These are phyloP conservation scores for Exaiptasia diaphana DNA, from an alignment of 64 coral and sea anemone genomes.

Conservation along the genomic window DNA sequence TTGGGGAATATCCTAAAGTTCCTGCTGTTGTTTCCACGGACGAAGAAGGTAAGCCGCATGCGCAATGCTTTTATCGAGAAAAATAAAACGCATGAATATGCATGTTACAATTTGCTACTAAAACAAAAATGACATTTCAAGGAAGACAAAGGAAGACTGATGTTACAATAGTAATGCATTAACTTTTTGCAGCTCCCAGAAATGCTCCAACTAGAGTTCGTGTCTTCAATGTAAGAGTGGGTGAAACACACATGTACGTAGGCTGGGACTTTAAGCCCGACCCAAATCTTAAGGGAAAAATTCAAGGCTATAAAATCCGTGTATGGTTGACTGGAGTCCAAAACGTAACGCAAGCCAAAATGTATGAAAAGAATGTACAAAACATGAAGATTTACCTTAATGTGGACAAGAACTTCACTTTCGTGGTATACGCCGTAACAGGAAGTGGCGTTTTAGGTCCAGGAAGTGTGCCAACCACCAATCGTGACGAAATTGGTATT, in stretches of 20 bases:
- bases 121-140: too few species aligned
- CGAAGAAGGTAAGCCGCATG: background rate
- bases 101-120: too few species aligned
- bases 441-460: background rate
- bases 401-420: background rate
- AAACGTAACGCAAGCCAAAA: background rate
- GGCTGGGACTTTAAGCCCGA: background rate
- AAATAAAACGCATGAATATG: too few species aligned
- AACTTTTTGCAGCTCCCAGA: background rate
- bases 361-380: background rate
- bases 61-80: too few species aligned
- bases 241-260: background rate
- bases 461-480: background rate
- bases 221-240: background rate
- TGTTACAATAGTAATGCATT: too few species aligned
- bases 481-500: background rate
- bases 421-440: background rate
- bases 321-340: background rate
- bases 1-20: background rate
- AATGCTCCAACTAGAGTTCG: background rate
- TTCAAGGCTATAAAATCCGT: background rate
- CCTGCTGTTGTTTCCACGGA: background rate
- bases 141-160: too few species aligned
- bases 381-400: background rate
- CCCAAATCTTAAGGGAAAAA: background rate